Percentiles rank a stretch among this genome's conserved stretches.
phyloP scores from a whole-genome alignment of 2,113 vertebrate species.

The pig (Sus scrofa) region T2T-Sscrofa CM000819.6:108666001-108666500 shows the following conservation, averaged over 20 bases:
- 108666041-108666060: not conserved
- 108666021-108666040: not conserved
- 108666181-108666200: not conserved
- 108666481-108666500: not conserved
- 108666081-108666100: not conserved
- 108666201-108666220: not conserved
- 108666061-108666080: not conserved
- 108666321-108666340: not conserved
- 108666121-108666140: not conserved
- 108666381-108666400: not conserved
- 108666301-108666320: not conserved
- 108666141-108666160: not conserved
- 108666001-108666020: not conserved
- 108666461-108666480: not conserved
- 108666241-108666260: constrained; percentile 11
- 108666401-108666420: not conserved
- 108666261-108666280: not conserved
- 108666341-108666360: not conserved
- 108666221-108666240: not conserved
- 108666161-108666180: not conserved
- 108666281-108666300: not conserved
- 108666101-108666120: not conserved
- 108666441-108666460: not conserved
- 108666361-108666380: accelerated
- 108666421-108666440: not conserved